phyloP scores from a whole-genome alignment of 2,888 invertebrate genomes.

The Ennomos fuscantarius region DNA sequence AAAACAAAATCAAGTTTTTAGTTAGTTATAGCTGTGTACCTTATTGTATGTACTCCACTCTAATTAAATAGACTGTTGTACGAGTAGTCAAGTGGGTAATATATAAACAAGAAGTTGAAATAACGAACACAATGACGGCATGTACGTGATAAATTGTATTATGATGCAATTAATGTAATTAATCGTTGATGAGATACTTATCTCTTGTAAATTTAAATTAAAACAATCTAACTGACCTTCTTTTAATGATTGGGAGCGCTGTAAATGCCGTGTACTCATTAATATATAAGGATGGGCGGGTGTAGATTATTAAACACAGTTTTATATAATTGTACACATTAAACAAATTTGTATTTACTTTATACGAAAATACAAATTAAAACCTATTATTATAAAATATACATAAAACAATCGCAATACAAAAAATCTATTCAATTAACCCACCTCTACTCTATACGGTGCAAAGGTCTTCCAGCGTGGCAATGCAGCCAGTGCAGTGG shows the following conservation, averaged over 20 bases:
- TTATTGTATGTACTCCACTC: slow-evolving; percentile 2
- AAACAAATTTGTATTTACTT: too few species aligned
- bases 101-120: slow-evolving; percentile 10
- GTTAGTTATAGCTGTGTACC: too few species aligned
- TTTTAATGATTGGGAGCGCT: slow-evolving; percentile 43
- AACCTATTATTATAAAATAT: too few species aligned
- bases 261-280: slow-evolving; percentile 1
- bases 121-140: slow-evolving; percentile 3
- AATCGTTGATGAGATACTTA: slow-evolving; percentile 63
- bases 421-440: too few species aligned
- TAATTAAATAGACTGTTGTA: background rate
- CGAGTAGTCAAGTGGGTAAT: background rate
- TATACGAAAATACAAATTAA: too few species aligned
- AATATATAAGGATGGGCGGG: slow-evolving; percentile 1
- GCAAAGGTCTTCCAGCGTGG: too few species aligned
- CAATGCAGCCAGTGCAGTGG: too few species aligned
- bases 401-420: too few species aligned
- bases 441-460: too few species aligned
- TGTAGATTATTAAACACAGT: background rate
- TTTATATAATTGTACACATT: too few species aligned
- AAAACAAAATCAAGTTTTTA: too few species aligned
- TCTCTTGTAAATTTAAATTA: slow-evolving; percentile 56
- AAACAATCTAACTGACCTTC: slow-evolving; percentile 57
- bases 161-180: slow-evolving; percentile 53
- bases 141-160: slow-evolving; percentile 20